A percentile compares a stretch with the other conserved stretches of the same genome.
These are phyloP conservation scores for Matsumyia berberina DNA, from an alignment of 2,888 invertebrate genomes.

Conservation along the genomic window DNA sequence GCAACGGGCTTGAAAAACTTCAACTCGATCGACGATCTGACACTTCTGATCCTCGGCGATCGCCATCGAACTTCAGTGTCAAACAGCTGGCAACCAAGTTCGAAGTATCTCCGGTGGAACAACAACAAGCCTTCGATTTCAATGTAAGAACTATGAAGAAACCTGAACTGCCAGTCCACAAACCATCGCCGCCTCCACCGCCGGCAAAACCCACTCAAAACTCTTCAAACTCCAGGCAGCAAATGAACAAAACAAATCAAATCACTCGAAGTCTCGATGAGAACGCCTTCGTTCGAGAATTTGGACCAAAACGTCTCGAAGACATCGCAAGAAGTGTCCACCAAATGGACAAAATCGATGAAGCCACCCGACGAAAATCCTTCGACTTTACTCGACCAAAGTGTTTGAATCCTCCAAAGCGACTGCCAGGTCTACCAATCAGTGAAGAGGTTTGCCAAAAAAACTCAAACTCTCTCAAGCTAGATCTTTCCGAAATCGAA, in stretches of 20 bases:
- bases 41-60: constrained; percentile 79
- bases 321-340: constrained; percentile 81
- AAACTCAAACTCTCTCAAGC: constrained; percentile 53
- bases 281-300: constrained; percentile 89
- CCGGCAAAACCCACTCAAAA: constrained; percentile 50
- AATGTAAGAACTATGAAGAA: constrained; percentile 78
- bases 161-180: constrained; percentile 36
- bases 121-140: constrained; percentile 86
- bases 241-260: constrained; percentile 87
- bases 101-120: constrained; percentile 87
- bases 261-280: constrained; percentile 89
- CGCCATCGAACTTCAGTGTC: constrained; percentile 85
- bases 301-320: constrained; percentile 84
- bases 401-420: constrained; percentile 86
- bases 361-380: constrained; percentile 85
- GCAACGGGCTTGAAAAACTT: constrained; percentile 67
- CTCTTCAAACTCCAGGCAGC: constrained; percentile 70
- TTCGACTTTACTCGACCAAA: constrained; percentile 87
- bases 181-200: constrained; percentile 47
- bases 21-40: constrained; percentile 76
- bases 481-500: constrained; percentile 61
- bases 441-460: constrained; percentile 81
- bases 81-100: constrained; percentile 87
- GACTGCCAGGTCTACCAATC: constrained; percentile 83
- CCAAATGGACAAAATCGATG: constrained; percentile 80